Conservation (phyloP, 2,113 vertebrate genomes). For the Saimiri boliviensis region DNA sequence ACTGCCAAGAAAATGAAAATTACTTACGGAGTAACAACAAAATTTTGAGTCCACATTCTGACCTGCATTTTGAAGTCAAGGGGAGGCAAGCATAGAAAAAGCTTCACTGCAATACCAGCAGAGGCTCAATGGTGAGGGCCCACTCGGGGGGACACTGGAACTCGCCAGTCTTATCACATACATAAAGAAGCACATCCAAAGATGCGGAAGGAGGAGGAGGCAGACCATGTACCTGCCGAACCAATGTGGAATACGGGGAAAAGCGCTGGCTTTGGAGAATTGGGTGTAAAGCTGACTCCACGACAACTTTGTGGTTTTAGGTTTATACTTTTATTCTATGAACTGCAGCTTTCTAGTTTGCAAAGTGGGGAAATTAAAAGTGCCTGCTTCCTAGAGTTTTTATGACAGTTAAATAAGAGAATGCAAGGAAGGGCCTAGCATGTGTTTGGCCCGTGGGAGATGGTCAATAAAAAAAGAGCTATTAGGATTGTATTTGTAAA, state of each 20-base stretch:
- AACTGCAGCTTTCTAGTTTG: background rate
- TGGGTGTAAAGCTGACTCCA: background rate
- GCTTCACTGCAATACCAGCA: background rate
- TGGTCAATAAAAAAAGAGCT: background rate
- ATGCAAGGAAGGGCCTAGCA: background rate
- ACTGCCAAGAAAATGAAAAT: background rate
- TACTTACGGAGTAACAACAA: background rate
- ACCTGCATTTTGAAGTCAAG: background rate
- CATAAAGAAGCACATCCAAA: background rate
- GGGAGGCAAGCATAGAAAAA: background rate
- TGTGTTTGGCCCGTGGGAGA: background rate
- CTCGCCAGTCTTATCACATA: background rate
- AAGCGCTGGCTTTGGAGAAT: background rate
- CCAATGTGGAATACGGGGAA: fast-evolving
- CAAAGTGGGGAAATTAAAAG: background rate
- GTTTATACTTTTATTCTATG: background rate
- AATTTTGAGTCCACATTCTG: background rate
- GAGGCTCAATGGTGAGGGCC: background rate
- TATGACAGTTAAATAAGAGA: background rate
- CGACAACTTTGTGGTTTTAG: background rate
- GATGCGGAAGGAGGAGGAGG: background rate
- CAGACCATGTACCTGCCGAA: background rate
- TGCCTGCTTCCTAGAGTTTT: background rate
- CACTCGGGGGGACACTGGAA: background rate
- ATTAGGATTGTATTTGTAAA: background rate